A percentile compares a stretch with the other conserved stretches of the same genome.
Evolutionary conservation across 2,888 invertebrate species (phyloP).

Genomic region (Cataglyphis cursor): DNA sequence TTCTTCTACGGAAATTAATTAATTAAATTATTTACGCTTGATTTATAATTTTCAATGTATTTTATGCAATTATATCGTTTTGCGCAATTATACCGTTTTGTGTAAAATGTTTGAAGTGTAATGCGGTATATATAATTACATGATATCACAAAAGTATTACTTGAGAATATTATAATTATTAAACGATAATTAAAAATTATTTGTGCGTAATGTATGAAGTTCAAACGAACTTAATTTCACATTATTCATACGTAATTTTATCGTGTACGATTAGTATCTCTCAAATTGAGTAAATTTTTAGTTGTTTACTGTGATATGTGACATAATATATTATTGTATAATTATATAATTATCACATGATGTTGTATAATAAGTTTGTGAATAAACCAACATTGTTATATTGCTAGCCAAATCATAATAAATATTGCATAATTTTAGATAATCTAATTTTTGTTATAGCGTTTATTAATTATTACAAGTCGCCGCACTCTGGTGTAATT

Average conservation of each 20-base stretch:
- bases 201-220: constrained; percentile 4
- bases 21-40: background rate
- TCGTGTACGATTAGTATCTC: background rate
- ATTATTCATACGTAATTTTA: background rate
- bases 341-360: constrained; percentile 6
- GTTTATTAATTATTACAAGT: constrained; percentile 43
- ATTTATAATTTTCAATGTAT: background rate
- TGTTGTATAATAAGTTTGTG: background rate
- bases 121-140: constrained; percentile 11
- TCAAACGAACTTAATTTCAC: background rate
- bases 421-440: background rate
- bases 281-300: constrained; percentile 7
- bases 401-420: background rate
- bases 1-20: background rate
- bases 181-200: constrained; percentile 44
- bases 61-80: background rate
- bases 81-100: background rate
- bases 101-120: constrained; percentile 2
- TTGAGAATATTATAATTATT: background rate
- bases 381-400: constrained; percentile 7
- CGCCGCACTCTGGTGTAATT: constrained; percentile 24
- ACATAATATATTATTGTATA: constrained; percentile 16
- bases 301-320: background rate
- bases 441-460: constrained; percentile 4
- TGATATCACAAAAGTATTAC: background rate